Evolutionary conservation across 2,888 invertebrate genomes (phyloP).

Genomic region (Rhodophaea formosa): DNA sequence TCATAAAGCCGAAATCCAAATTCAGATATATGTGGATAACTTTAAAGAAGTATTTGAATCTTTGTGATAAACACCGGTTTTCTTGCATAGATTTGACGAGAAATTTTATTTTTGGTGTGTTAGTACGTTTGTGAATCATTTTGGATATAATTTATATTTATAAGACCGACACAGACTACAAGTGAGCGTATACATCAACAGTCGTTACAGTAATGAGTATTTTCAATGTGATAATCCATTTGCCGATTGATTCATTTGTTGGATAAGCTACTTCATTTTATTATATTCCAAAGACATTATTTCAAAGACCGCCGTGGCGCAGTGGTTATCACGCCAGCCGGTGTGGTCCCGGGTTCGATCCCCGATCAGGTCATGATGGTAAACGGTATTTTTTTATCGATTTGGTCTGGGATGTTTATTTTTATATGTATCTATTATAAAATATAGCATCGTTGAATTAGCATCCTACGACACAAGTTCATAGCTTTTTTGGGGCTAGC

Average conservation of each 20-base stretch:
- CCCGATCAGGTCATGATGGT: too few species aligned
- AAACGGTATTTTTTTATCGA: too few species aligned
- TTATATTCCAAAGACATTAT: too few species aligned
- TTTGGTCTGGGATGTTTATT: too few species aligned
- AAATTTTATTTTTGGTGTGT: not conserved
- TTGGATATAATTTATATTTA: not conserved
- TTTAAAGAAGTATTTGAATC: constrained; percentile 2
- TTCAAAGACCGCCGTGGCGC: too few species aligned
- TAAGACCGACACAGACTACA: not conserved
- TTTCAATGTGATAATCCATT: not conserved
- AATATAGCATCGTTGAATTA: too few species aligned
- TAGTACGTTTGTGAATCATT: not conserved
- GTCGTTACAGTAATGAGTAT: not conserved
- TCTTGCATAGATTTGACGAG: constrained; percentile 12
- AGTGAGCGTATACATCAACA: not conserved
- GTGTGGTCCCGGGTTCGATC: too few species aligned
- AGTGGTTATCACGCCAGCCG: too few species aligned
- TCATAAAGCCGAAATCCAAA: constrained; percentile 17
- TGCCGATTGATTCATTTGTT: not conserved
- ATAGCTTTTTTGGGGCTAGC: too few species aligned
- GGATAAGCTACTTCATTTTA: not conserved
- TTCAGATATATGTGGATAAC: constrained; percentile 9
- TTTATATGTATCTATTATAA: too few species aligned
- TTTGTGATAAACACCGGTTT: constrained; percentile 5
- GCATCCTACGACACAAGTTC: too few species aligned